Base-by-base conservation (phyloP, 2,797 vertebrate species). In the Rhynchonycteris naso region DNA sequence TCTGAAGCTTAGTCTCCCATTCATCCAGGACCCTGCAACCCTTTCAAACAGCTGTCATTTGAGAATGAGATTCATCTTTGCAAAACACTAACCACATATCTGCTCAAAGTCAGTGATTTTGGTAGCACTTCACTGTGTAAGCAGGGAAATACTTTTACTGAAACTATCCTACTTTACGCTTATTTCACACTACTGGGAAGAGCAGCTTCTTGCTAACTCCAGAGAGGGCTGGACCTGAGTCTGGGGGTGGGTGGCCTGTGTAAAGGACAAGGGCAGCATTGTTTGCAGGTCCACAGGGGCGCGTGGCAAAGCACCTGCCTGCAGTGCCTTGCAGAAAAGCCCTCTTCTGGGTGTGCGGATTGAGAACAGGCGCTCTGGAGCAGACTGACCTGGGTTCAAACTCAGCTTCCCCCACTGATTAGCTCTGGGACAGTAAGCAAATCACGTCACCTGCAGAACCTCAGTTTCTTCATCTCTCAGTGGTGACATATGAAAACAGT, bases 121-220 rank as follows among this genome's bases (percentile, higher is more conserved):
- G 52, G 47, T 59, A 35, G 26, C 28, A 59, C 35, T 84, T 59
- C 7, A 1, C 38, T 93, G 61, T 56, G 59, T 76, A 59, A 84
- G 72, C 66, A 43, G 52, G 68, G 74, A 94, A 69, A 43, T 79
- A 76, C 35, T 94, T 95, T 87, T 94, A 91, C 72, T 84, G 71
- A 90, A 92, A 91, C 80, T 54, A 88, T 69, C 83, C 76, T 71
- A 24, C 81, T 92, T 95, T 78, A 79, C 7, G 68, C 30, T 33
- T 58, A 63, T 79, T 95, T 93, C 76, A 91, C 68, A 92, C 84
- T 33, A 56, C 78, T 52, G 54, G 56, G 63, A 95, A 92, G 82
- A 93, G 38, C 66, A 54, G 56, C 69, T 89, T 81, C 91, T 90
- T 74, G 79, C 65, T 96, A 93, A 93, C 69, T 84, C 43, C 75